phyloP scores from a whole-genome alignment of 2,113 vertebrate genomes.

The Xerus inauris region DNA sequence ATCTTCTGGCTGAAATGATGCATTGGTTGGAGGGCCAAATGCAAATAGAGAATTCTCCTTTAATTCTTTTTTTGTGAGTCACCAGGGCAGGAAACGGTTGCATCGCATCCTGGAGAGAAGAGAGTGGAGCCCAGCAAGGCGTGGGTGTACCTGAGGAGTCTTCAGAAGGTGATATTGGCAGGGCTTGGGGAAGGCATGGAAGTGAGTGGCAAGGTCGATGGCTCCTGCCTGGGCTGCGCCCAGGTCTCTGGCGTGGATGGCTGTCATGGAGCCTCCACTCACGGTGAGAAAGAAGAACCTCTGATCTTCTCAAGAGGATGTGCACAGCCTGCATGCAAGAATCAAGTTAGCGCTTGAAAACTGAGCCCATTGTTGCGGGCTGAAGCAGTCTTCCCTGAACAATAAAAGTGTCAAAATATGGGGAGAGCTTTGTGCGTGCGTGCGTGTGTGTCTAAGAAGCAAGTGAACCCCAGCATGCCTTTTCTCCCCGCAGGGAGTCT shows the following conservation, averaged over 20 bases:
- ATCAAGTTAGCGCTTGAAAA: background rate
- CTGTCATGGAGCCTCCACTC: rapidly evolving
- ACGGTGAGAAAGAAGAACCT: rapidly evolving
- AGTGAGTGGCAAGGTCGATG: too few species aligned
- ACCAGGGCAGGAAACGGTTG: background rate
- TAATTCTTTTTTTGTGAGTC: background rate
- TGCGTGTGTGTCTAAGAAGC: too few species aligned
- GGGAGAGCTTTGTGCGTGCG: too few species aligned
- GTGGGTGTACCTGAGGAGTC: background rate
- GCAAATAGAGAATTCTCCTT: background rate
- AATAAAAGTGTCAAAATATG: background rate
- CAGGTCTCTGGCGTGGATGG: rapidly evolving
- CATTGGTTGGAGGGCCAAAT: background rate
- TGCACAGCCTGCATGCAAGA: rapidly evolving
- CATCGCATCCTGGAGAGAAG: background rate
- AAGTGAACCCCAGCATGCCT: too few species aligned
- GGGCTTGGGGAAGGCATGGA: too few species aligned
- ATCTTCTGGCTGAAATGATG: background rate
- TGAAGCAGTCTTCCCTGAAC: background rate
- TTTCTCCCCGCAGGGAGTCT: too few species aligned
- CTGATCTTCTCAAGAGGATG: too few species aligned
- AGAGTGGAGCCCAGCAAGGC: rapidly evolving
- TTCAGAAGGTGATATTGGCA: background rate
- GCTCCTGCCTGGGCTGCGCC: too few species aligned
- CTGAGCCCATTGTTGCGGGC: too few species aligned